Conservation (phyloP, 2,888 invertebrate species). For the Nephrotoma guestfalica region DNA sequence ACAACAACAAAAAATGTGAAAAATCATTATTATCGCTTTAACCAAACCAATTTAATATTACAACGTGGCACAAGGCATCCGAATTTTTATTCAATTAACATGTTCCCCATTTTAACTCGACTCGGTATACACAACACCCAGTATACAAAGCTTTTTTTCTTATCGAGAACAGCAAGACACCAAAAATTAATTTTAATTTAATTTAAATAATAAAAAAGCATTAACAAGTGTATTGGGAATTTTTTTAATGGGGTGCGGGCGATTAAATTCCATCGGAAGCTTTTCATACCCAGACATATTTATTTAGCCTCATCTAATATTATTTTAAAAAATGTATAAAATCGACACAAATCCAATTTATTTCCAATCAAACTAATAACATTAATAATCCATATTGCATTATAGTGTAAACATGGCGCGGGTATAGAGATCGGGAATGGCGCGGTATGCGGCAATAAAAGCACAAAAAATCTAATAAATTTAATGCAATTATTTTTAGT, state of each 20-base stretch:
- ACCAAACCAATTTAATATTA: neutral
- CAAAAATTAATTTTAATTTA: neutral
- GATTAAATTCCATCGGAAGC: neutral
- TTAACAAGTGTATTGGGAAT: too few species aligned
- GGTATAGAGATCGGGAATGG: neutral
- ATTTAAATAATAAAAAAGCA: neutral
- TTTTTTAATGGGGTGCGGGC: too few species aligned
- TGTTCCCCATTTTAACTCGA: neutral
- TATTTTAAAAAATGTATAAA: neutral
- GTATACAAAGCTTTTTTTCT: neutral
- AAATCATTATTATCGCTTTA: neutral
- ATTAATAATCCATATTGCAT: neutral
- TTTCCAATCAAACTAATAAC: neutral
- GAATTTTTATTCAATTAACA: neutral
- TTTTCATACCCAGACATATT: neutral
- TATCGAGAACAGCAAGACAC: neutral
- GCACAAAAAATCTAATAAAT: neutral
- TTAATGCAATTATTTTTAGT: neutral
- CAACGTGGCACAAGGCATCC: neutral
- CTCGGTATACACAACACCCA: neutral
- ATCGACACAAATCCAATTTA: neutral
- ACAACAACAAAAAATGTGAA: neutral
- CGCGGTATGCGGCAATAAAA: neutral
- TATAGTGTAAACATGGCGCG: neutral
- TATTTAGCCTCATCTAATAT: neutral